phyloP scores from a whole-genome alignment of 53 echinoderm and acorn worm genomes.

The Holothuria scabra region DNA sequence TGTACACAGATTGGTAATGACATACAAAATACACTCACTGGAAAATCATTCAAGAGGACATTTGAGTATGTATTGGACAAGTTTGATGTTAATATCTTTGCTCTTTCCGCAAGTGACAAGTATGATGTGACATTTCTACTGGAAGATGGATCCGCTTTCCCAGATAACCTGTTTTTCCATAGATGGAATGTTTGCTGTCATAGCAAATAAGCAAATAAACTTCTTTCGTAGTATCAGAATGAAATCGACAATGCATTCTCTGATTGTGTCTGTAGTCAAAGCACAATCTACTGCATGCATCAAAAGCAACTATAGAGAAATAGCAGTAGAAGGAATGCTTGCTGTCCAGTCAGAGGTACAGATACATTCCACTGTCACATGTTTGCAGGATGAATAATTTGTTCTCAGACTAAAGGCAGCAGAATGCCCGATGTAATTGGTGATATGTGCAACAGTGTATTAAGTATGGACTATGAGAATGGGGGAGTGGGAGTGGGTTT shows the following conservation, averaged over 20 bases:
- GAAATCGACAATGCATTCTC: not conserved
- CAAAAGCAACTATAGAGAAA: not conserved
- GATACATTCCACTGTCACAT: no score
- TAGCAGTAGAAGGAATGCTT: not conserved
- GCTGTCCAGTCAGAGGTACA: not conserved
- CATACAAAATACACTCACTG: not conserved
- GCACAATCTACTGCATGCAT: not conserved
- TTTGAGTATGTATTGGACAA: not conserved
- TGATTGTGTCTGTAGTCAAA: not conserved
- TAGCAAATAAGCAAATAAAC: constrained; percentile 2
- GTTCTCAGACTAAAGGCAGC: no score
- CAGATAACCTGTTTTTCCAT: not conserved
- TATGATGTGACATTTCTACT: not conserved
- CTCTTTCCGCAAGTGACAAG: not conserved
- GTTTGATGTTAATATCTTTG: not conserved
- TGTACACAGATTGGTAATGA: not conserved
- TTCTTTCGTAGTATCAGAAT: not conserved
- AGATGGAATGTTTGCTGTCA: not conserved
- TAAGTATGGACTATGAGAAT: no score
- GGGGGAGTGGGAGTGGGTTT: no score
- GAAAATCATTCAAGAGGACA: not conserved
- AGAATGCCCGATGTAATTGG: no score
- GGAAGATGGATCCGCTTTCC: not conserved
- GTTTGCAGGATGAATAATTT: no score
- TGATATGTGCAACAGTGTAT: no score